Evolutionary conservation across 2,888 invertebrate genomes (phyloP).

Genomic region (Candidula unifasciata): DNA sequence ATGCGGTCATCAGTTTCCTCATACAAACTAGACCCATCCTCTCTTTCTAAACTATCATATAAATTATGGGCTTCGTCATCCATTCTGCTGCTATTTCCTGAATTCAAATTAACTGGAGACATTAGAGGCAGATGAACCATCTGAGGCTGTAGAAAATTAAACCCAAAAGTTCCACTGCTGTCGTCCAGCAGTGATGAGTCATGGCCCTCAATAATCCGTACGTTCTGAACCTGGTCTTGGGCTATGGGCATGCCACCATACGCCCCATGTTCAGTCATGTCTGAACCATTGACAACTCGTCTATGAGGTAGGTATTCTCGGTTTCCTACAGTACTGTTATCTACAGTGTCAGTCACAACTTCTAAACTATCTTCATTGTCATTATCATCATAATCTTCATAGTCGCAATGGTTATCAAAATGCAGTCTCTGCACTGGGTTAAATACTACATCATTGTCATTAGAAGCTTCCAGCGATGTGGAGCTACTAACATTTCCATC

Average conservation of each 20-base stretch:
- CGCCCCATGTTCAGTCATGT: constrained; percentile 26
- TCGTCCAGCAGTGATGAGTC: constrained; percentile 55
- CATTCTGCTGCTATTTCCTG: constrained; percentile 19
- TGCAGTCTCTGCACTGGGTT: constrained; percentile 54
- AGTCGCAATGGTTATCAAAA: constrained; percentile 55
- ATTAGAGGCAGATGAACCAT: constrained; percentile 50
- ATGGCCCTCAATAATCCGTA: constrained; percentile 60
- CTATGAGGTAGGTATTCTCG: constrained; percentile 45
- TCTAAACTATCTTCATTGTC: constrained; percentile 28
- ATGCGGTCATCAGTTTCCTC: constrained; percentile 32
- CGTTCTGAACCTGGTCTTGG: constrained; percentile 53
- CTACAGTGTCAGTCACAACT: not conserved
- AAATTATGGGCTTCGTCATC: constrained; percentile 52
- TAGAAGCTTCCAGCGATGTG: constrained; percentile 25
- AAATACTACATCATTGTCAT: constrained; percentile 53
- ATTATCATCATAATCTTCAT: constrained; percentile 48
- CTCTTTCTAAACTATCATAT: constrained; percentile 58
- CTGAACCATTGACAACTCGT: constrained; percentile 50
- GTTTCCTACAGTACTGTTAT: not conserved
- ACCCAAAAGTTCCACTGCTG: constrained; percentile 36
- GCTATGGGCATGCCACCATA: constrained; percentile 10
- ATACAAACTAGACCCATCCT: constrained; percentile 45
- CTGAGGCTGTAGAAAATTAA: constrained; percentile 51
- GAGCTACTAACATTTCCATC: constrained; percentile 21
- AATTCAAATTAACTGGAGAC: constrained; percentile 23